A percentile compares a stretch with the other conserved stretches of the same genome.
These are phyloP conservation scores for Daktulosphaira vitifoliae DNA, from an alignment of 1,140 invertebrate species.

Conservation along the genomic window DNA sequence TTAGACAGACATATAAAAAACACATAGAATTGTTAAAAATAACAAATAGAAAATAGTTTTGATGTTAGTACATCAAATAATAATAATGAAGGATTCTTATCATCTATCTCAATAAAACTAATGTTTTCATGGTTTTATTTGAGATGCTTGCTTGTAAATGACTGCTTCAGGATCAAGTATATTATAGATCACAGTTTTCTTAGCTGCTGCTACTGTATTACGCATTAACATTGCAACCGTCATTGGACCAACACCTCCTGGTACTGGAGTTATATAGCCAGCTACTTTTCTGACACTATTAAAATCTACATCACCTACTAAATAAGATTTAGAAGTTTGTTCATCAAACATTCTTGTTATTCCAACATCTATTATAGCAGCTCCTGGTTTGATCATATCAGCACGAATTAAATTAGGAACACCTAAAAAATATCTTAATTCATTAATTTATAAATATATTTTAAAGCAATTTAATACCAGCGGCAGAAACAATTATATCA, in stretches of 20 bases:
- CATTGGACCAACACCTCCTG: constrained; percentile 83
- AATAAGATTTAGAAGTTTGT: constrained; percentile 55
- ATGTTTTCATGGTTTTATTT: constrained; percentile 36
- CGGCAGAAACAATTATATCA: constrained; percentile 74
- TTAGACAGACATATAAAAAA: too few relatives aligned
- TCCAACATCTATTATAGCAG: constrained; percentile 78
- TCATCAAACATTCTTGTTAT: constrained; percentile 62
- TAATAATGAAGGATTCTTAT: too few relatives aligned
- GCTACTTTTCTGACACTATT: constrained; percentile 65
- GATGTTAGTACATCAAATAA: too few relatives aligned
- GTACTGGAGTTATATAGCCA: constrained; percentile 73
- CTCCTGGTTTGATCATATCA: constrained; percentile 82
- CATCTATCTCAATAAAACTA: too few relatives aligned
- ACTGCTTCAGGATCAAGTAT: constrained; percentile 37
- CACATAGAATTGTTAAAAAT: too few relatives aligned
- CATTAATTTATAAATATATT: neutral
- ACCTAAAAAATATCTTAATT: constrained; percentile 46
- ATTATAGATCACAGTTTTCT: constrained; percentile 38
- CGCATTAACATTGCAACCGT: constrained; percentile 82
- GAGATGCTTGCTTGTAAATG: constrained; percentile 37
- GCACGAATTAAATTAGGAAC: constrained; percentile 69
- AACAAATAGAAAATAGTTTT: too few relatives aligned
- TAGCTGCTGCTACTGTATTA: constrained; percentile 67
- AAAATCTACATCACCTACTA: constrained; percentile 86
- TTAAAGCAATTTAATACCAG: constrained; percentile 46